These are phyloP conservation scores for Merluccius polli DNA, from an alignment of 2,797 vertebrate genomes.

Conservation along the genomic window DNA sequence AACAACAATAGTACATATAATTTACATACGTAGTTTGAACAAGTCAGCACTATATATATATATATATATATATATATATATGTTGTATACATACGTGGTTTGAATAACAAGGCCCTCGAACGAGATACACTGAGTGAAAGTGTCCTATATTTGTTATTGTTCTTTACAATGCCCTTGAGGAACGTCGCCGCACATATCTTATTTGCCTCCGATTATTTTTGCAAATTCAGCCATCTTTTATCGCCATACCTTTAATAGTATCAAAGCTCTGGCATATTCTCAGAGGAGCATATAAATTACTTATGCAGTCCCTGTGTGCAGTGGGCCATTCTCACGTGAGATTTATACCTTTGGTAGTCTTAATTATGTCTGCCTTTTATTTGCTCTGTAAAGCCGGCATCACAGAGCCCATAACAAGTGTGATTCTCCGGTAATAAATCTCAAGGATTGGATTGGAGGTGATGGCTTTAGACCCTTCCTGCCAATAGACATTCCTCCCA, in stretches of 20 bases:
- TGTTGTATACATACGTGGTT: neutral
- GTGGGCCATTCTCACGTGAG: slow-evolving; percentile 69
- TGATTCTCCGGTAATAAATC: slow-evolving; percentile 56
- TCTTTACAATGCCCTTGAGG: neutral
- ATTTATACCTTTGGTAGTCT: slow-evolving; percentile 69
- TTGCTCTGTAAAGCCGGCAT: slow-evolving; percentile 71
- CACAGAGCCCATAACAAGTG: slow-evolving; percentile 63
- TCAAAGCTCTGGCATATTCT: slow-evolving; percentile 53
- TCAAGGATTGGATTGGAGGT: slow-evolving; percentile 31
- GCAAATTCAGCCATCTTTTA: neutral
- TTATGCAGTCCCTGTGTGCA: slow-evolving; percentile 64
- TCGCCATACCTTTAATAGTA: slow-evolving; percentile 39
- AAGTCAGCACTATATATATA: too few relatives aligned
- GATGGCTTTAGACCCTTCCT: slow-evolving; percentile 32
- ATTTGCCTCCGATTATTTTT: neutral
- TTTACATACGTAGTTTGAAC: neutral
- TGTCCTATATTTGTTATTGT: neutral
- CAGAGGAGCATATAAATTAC: slow-evolving; percentile 68
- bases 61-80: too few relatives aligned
- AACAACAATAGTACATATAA: neutral
- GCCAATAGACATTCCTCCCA: slow-evolving; percentile 31
- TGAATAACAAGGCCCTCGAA: neutral
- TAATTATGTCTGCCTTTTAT: slow-evolving; percentile 74
- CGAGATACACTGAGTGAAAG: neutral
- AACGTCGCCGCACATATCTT: neutral